Evolutionary conservation across 2,797 vertebrate genomes (phyloP).

Genomic region (Novumbra hubbsi): DNA sequence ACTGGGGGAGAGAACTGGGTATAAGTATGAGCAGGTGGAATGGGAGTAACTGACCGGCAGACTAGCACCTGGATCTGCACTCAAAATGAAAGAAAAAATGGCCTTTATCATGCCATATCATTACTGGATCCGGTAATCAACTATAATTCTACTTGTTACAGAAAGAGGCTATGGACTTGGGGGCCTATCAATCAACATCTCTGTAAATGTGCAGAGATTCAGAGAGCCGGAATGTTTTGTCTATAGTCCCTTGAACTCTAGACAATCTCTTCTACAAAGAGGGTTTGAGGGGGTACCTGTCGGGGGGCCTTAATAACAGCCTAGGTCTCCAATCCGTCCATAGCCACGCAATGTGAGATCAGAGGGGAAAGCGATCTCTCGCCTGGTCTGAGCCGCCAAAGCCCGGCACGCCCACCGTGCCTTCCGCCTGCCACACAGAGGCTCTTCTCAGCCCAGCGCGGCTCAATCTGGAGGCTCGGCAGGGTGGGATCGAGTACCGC

Average conservation of each 20-base stretch:
- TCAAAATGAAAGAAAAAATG: neutral
- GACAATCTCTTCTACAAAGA: neutral
- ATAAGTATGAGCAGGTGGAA: too few relatives aligned
- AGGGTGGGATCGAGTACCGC: neutral
- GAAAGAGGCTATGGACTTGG: neutral
- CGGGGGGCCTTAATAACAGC: conserved; percentile 22
- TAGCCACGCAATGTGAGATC: conserved; percentile 20
- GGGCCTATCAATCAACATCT: neutral
- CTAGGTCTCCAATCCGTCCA: conserved; percentile 20
- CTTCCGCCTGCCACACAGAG: conserved; percentile 3
- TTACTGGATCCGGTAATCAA: neutral
- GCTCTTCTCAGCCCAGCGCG: neutral
- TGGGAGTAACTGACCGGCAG: too few relatives aligned
- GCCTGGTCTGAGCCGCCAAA: conserved; percentile 18
- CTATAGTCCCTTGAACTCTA: neutral
- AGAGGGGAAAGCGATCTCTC: conserved; percentile 13
- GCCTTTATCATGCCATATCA: neutral
- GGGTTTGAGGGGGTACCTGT: conserved; percentile 11
- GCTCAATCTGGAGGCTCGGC: neutral
- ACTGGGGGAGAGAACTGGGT: too few relatives aligned
- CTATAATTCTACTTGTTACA: neutral
- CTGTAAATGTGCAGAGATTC: neutral
- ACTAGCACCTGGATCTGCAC: too few relatives aligned
- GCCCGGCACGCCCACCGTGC: neutral
- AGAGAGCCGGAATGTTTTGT: neutral